Evolutionary conservation across 1,140 invertebrate species (phyloP).

Genomic region (Diabrotica undecimpunctata): DNA sequence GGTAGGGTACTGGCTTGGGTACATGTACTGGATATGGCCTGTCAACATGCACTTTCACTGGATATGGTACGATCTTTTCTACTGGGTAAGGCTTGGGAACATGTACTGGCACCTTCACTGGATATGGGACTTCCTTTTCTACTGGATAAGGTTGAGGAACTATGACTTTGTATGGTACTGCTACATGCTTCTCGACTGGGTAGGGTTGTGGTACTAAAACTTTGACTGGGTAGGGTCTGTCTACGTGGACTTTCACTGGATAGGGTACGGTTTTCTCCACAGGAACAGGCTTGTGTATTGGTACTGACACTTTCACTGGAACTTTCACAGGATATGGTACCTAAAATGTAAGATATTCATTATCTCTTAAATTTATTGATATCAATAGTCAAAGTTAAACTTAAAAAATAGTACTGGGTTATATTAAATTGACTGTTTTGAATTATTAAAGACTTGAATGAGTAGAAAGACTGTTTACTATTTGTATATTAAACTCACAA

Average conservation of each 20-base stretch:
- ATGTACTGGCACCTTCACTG: constrained; percentile 57
- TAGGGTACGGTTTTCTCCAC: constrained; percentile 70
- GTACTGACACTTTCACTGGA: constrained; percentile 56
- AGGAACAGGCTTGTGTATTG: constrained; percentile 64
- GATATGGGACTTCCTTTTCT: constrained; percentile 60
- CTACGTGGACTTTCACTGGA: constrained; percentile 66
- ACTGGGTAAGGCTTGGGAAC: constrained; percentile 59
- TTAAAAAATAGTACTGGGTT: too few relatives aligned
- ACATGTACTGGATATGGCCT: constrained; percentile 56
- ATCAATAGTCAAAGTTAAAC: too few relatives aligned
- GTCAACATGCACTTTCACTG: constrained; percentile 61
- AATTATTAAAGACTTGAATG: too few relatives aligned
- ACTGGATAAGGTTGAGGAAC: constrained; percentile 63
- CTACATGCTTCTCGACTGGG: constrained; percentile 63
- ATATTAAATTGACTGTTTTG: too few relatives aligned
- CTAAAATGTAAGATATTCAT: constrained; percentile 3
- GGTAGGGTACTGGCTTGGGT: constrained; percentile 45
- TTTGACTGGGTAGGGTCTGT: constrained; percentile 62
- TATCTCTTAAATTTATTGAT: too few relatives aligned
- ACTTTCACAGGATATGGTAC: constrained; percentile 63
- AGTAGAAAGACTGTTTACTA: too few relatives aligned
- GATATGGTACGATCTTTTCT: constrained; percentile 55
- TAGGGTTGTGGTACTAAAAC: constrained; percentile 65
- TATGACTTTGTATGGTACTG: constrained; percentile 60
- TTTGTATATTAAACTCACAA: too few relatives aligned